phyloP scores from a whole-genome alignment of 2,888 invertebrate genomes.

The Podabrus alpinus region DNA sequence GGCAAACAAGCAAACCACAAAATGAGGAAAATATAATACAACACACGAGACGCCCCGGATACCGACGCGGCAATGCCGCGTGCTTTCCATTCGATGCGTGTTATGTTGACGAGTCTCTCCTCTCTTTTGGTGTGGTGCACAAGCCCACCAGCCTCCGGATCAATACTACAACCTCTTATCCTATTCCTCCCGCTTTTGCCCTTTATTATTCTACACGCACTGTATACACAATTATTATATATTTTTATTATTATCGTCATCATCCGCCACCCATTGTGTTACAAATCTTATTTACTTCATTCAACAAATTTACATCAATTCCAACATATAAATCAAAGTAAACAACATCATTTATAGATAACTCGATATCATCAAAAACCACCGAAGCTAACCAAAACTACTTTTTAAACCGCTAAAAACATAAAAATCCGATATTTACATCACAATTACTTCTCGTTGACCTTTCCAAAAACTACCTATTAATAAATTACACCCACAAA shows the following conservation, averaged over 20 bases:
- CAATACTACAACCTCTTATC: slow-evolving; percentile 33
- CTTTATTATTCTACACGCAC: slow-evolving; percentile 28
- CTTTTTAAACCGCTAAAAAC: neutral
- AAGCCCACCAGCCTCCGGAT: slow-evolving; percentile 31
- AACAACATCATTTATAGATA: neutral
- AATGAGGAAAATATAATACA: slow-evolving; percentile 11
- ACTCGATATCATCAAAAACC: neutral
- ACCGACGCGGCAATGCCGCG: slow-evolving; percentile 15
- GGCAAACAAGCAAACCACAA: slow-evolving; percentile 9
- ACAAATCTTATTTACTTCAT: neutral
- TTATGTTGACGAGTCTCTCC: slow-evolving; percentile 30
- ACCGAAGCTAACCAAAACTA: neutral
- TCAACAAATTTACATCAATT: neutral
- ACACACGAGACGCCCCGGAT: slow-evolving; percentile 13
- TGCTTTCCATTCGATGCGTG: slow-evolving; percentile 31
- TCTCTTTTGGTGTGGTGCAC: slow-evolving; percentile 26
- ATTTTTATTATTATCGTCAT: neutral
- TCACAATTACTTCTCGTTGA: slow-evolving; percentile 14
- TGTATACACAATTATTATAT: slow-evolving; percentile 11
- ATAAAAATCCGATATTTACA: neutral
- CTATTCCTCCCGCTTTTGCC: slow-evolving; percentile 29
- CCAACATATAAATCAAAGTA: neutral
- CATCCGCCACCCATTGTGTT: neutral
- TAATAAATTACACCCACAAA: slow-evolving; percentile 17
- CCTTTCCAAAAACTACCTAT: slow-evolving; percentile 17